Base-by-base conservation (phyloP, 2,113 vertebrate species). In the Tychaedon coryphoeus region DNA sequence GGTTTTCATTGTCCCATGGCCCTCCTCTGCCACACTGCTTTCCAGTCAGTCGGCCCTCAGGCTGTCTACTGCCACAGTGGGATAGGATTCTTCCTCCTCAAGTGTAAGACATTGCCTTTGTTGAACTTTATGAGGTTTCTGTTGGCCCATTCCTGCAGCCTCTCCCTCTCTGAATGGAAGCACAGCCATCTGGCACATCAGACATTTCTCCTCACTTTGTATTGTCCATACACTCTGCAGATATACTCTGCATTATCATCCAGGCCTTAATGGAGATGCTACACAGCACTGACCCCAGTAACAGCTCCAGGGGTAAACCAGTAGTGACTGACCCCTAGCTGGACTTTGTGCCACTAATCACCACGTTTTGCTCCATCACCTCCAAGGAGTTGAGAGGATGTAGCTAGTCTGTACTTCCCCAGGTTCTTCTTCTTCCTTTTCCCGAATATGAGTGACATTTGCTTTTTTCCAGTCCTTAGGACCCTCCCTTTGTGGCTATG, bases 401-500 rank as follows among this genome's bases (percentile, higher is more conserved):
- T 42, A 91, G 43, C 26, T 34, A 10, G 10, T 64, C 38, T 40
- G 42, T 47, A 42, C 38, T 53, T 57, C 11, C 43, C 19, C 36
- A 72, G 26, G 62, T 72, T 23, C 6, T 62, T n/a, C 34, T 64
- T n/a, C 47, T 80, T 36, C 51, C 19, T 80, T 19, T 66, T 71
- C 19, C 19, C 62, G 19, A 80, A 26, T 29, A 14, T 16, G 23
- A 84, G 18, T 26, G 14, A 51, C 16, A 50, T 42, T 72, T 67
- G 23, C 38, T 24, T 86, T 47, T 22, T 38, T 47, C 20, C n/a
- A 53, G 5, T 16, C 12, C 28, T 70, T 38, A 45, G 48, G 40
- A 60, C 43, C 9, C 11, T 48, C 15, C 7, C 4, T 16, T n/a
- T 61, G 2, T 16, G 24, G n/a, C 29, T 62, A 26, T 1, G 0